phyloP scores from a whole-genome alignment of 2,113 vertebrate species.

The Alligator sinensis region DNA sequence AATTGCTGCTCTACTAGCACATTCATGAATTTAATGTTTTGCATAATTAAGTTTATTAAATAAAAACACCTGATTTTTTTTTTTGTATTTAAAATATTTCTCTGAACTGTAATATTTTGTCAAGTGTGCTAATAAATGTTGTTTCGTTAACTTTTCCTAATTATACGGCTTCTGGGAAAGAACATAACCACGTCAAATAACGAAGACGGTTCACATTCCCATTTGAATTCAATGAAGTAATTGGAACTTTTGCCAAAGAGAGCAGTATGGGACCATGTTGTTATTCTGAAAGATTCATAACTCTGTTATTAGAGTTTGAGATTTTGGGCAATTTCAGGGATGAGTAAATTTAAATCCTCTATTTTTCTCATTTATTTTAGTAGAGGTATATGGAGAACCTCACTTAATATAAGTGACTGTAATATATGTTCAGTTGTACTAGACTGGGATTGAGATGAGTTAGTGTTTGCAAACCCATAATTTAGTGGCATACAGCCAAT shows the following conservation, averaged over 20 bases:
- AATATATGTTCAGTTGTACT: background rate
- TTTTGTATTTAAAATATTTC: slow-evolving; percentile 31
- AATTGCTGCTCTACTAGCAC: slow-evolving; percentile 63
- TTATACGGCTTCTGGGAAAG: slow-evolving; percentile 2
- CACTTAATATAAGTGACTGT: background rate
- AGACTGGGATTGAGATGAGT: background rate
- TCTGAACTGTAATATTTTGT: slow-evolving; percentile 12
- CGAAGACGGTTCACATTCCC: slow-evolving; percentile 1
- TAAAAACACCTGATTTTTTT: slow-evolving; percentile 49
- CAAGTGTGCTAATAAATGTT: background rate
- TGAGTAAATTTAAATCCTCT: slow-evolving; percentile 12
- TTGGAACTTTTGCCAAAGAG: background rate
- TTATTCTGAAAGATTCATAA: background rate
- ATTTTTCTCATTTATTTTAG: background rate
- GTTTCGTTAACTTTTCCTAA: slow-evolving; percentile 45
- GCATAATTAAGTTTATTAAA: slow-evolving; percentile 70
- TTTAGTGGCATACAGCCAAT: background rate
- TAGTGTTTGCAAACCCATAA: slow-evolving; percentile 6
- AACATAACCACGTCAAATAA: background rate
- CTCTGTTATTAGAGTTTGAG: background rate
- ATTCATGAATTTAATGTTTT: slow-evolving; percentile 67
- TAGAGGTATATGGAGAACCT: background rate
- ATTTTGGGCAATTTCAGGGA: background rate
- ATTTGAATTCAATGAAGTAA: background rate
- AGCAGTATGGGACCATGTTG: fast-evolving